Conservation (phyloP, 2,888 invertebrate genomes). For the Loripinus fragilis region DNA sequence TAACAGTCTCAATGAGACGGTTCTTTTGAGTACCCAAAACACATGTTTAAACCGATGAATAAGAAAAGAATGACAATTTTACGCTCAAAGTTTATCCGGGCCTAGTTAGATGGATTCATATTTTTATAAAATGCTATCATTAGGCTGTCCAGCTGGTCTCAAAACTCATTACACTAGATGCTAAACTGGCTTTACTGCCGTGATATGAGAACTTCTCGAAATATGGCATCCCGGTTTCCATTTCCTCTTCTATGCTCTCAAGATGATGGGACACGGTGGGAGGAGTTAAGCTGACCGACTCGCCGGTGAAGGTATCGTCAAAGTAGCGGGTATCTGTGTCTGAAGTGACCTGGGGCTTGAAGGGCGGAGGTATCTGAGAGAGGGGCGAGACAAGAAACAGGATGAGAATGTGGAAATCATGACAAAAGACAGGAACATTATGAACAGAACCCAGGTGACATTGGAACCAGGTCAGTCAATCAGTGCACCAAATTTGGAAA, state of each 20-base stretch:
- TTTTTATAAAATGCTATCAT: not conserved
- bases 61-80: too few species aligned
- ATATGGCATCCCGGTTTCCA: constrained; percentile 84
- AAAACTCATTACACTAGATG: constrained; percentile 76
- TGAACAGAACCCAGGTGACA: constrained; percentile 22
- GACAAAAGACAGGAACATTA: not conserved
- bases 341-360: constrained; percentile 89
- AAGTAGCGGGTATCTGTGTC: constrained; percentile 99
- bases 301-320: constrained; percentile 98
- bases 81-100: too few species aligned
- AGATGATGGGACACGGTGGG: constrained; percentile 51
- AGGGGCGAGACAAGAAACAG: constrained; percentile 43
- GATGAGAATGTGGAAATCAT: constrained; percentile 30
- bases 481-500: not conserved
- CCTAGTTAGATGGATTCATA: too few species aligned
- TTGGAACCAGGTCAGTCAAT: not conserved
- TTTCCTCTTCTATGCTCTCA: constrained; percentile 69
- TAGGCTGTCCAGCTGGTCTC: constrained; percentile 73
- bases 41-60: too few species aligned
- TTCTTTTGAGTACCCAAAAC: too few species aligned
- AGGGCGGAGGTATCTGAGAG: constrained; percentile 90
- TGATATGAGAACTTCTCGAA: constrained; percentile 91
- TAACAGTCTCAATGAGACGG: too few species aligned
- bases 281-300: constrained; percentile 80
- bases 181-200: constrained; percentile 81